A percentile compares a stretch with the other conserved stretches of the same genome.
These are phyloP conservation scores for Calcarius lapponicus DNA, from an alignment of 2,797 vertebrate genomes.

Conservation along the genomic window DNA sequence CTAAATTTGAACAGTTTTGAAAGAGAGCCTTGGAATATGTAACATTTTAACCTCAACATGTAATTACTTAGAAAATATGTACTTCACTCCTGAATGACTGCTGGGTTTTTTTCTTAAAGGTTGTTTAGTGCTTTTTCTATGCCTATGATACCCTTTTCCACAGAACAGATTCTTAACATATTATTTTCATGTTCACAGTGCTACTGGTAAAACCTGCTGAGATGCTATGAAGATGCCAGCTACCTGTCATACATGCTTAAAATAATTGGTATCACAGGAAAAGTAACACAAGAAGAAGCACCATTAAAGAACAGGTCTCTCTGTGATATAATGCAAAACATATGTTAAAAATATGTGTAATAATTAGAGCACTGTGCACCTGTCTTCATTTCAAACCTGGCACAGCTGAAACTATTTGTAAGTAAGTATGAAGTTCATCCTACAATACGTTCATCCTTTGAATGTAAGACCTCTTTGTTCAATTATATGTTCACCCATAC, in stretches of 20 bases:
- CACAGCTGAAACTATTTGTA: background rate
- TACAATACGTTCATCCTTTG: background rate
- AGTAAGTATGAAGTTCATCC: background rate
- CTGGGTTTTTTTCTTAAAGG: background rate
- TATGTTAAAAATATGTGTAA: conserved; percentile 51
- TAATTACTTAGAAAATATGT: conserved; percentile 6
- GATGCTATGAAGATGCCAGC: conserved; percentile 61
- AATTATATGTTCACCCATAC: background rate
- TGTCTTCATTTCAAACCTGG: conserved; percentile 13
- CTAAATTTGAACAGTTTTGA: background rate
- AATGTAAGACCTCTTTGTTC: background rate
- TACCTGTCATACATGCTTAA: conserved; percentile 64
- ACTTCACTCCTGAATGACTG: background rate
- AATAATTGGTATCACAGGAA: conserved; percentile 72
- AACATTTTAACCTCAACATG: background rate
- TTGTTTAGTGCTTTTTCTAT: background rate
- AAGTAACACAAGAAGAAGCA: conserved; percentile 65
- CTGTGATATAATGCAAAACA: conserved; percentile 67
- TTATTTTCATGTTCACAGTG: conserved; percentile 53
- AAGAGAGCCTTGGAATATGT: background rate
- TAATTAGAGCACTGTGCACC: conserved; percentile 40
- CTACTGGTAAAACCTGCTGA: conserved; percentile 71
- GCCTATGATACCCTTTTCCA: background rate
- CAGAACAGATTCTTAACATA: background rate
- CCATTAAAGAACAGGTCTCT: conserved; percentile 63